Percentiles rank a stretch among this genome's conserved stretches.
Evolutionary conservation across 2,888 invertebrate genomes (phyloP).

Genomic region (Eumerus sabulonum): DNA sequence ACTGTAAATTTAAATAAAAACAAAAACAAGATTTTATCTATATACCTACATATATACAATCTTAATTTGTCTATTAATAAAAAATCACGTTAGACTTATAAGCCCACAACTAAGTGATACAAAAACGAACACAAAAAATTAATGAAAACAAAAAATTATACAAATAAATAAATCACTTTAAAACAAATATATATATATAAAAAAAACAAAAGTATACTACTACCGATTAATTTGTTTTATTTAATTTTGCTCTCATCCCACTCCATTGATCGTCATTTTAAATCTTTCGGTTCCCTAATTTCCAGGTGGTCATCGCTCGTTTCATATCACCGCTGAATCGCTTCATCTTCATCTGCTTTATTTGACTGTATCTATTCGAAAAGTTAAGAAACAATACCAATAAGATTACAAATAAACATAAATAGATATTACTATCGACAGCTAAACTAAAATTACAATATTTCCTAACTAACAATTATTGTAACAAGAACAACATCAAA

Average conservation of each 20-base stretch:
- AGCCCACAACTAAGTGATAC: slow-evolving; percentile 56
- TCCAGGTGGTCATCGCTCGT: background rate
- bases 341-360: slow-evolving; percentile 63
- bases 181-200: slow-evolving; percentile 23
- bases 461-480: slow-evolving; percentile 38
- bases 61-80: slow-evolving; percentile 57
- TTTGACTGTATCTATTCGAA: slow-evolving; percentile 19
- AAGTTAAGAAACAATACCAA: too few species aligned
- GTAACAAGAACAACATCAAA: slow-evolving; percentile 39
- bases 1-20: slow-evolving; percentile 41
- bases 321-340: slow-evolving; percentile 22
- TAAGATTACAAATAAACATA: slow-evolving; percentile 27
- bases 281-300: slow-evolving; percentile 10
- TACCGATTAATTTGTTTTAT: slow-evolving; percentile 58
- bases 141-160: slow-evolving; percentile 33
- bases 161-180: slow-evolving; percentile 23
- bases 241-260: slow-evolving; percentile 65
- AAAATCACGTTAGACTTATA: slow-evolving; percentile 50
- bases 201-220: too few species aligned
- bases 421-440: slow-evolving; percentile 34
- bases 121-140: slow-evolving; percentile 51
- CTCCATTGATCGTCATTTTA: background rate
- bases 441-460: slow-evolving; percentile 20
- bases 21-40: too few species aligned
- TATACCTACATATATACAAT: slow-evolving; percentile 31